A percentile compares a stretch with the other conserved stretches of the same genome.
phyloP scores from a whole-genome alignment of 2,797 vertebrate species.

The Anomalospiza imberbis region DNA sequence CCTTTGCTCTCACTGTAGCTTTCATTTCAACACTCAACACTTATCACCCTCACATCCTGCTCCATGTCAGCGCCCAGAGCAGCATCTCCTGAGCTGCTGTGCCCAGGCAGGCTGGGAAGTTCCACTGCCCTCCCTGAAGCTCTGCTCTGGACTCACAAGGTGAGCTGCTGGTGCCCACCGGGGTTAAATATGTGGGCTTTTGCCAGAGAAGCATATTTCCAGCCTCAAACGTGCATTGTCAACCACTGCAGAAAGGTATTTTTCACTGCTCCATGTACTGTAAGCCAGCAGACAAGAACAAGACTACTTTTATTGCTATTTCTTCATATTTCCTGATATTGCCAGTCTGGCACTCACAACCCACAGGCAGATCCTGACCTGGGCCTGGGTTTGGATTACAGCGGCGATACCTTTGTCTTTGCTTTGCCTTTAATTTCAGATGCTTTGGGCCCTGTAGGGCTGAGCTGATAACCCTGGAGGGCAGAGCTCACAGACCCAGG shows the following conservation, averaged over 20 bases:
- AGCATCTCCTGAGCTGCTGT: background rate
- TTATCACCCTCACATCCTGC: background rate
- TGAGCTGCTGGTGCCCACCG: background rate
- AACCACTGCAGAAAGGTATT: conserved; percentile 17
- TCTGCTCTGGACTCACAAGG: background rate
- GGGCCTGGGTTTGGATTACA: conserved; percentile 40
- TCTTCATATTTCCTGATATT: conserved; percentile 51
- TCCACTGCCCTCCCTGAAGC: background rate
- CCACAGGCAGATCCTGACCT: background rate
- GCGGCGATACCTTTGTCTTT: background rate
- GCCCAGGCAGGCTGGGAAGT: background rate
- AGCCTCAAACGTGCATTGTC: conserved; percentile 9
- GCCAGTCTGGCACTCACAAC: conserved; percentile 18
- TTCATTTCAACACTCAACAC: conserved; percentile 9
- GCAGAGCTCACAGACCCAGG: background rate
- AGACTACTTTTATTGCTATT: conserved; percentile 35
- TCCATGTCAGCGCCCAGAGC: background rate
- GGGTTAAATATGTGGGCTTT: conserved; percentile 22
- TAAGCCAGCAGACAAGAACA: background rate
- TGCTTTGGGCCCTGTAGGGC: background rate
- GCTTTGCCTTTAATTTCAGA: background rate
- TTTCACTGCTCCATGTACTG: background rate
- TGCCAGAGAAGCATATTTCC: conserved; percentile 25
- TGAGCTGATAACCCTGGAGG: background rate
- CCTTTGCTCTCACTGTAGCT: background rate